Evolutionary conservation across 2,113 vertebrate species (phyloP), one percentile per base, ranked within the genome.

Genomic region (Catharus minimus): DNA sequence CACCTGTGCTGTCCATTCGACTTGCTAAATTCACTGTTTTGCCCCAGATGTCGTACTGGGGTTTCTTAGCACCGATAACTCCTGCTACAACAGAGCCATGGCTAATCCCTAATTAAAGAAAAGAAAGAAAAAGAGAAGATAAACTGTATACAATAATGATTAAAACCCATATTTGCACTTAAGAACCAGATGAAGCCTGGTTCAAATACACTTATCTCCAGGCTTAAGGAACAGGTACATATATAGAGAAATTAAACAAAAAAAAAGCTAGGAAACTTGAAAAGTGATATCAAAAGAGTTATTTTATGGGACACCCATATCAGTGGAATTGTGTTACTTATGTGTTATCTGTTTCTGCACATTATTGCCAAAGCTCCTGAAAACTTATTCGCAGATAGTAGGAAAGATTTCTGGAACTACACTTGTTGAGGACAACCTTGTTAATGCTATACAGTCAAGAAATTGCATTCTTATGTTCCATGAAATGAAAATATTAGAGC

Each of bases 21-120:
- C 99, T 99, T 2, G 99, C 98, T 95, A 99, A 97, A 95, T 99
- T 99, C 93, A 99, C 99, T 0, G 99, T 99, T 96, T 99, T 99
- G 60, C 99, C 99, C 99, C 99, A 99, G 71, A 99, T 99, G 88
- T 99, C 99, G 3, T 99, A 99, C 93, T 99, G 99, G 2, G 99
- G 99, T 82, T 99, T 99, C 97, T 99, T 99, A 87, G 99, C 99
- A 22, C 99, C 99, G 2, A 99, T 99, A 60, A 99, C 99, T 6
- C 99, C 99, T 0, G 99, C 99, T 38, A 99, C 99, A 7, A 99
- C 99, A 1, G 99, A 99, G 62, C 99, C 99, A 11, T 99, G 99
- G 82, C 99, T 99, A 97, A 99, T 99, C 61, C 99, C 99, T 99
- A 93, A 26, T n/a, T 20, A 18, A 38, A 20, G 11, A 22, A 55